These are phyloP conservation scores for Lordiphosa clarofinis DNA, from an alignment of 1,140 invertebrate genomes.

Conservation along the genomic window DNA sequence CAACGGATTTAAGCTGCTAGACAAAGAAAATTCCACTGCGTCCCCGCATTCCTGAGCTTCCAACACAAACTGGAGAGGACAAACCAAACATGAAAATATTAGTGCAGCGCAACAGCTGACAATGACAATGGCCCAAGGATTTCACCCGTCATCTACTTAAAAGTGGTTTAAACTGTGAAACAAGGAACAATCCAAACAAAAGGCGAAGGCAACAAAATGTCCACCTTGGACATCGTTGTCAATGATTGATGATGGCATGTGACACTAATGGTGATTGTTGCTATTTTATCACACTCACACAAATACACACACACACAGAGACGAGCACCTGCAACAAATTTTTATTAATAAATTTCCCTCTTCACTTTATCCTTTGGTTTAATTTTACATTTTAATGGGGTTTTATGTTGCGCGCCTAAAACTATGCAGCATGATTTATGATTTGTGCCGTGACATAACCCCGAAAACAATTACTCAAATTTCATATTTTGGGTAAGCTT, in stretches of 20 bases:
- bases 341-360: constrained; percentile 41
- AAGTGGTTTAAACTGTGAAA: constrained; percentile 66
- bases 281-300: constrained; percentile 67
- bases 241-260: constrained; percentile 74
- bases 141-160: constrained; percentile 46
- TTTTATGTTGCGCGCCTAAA: constrained; percentile 59
- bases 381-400: constrained; percentile 73
- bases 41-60: not conserved
- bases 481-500: constrained; percentile 53
- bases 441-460: constrained; percentile 52
- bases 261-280: constrained; percentile 78
- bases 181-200: constrained; percentile 38
- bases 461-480: constrained; percentile 74
- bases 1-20: constrained; percentile 1
- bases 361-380: constrained; percentile 29
- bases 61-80: constrained; percentile 17
- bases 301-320: constrained; percentile 4
- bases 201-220: constrained; percentile 20
- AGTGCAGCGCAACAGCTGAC: constrained; percentile 67
- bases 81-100: constrained; percentile 67
- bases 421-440: constrained; percentile 75
- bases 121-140: constrained; percentile 52
- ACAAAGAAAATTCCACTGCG: constrained; percentile 6
- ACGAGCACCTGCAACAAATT: constrained; percentile 36
- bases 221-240: constrained; percentile 52